Base-by-base conservation (phyloP, 2,797 vertebrate genomes). In the Enteromius viviparus region DNA sequence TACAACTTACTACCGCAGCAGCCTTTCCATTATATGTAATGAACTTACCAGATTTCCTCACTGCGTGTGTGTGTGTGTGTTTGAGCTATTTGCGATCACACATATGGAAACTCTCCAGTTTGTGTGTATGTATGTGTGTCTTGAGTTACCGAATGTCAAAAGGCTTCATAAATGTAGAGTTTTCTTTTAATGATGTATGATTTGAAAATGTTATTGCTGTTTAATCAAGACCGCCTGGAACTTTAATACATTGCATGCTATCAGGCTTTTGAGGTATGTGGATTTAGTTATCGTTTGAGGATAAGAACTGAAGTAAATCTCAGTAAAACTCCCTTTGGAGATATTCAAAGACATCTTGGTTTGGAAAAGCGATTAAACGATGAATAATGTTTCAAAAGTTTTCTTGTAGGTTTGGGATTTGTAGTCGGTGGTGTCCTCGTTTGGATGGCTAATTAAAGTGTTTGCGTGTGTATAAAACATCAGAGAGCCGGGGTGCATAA, bases 1-100 rank as follows among this genome's bases (percentile, higher is more conserved):
- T 85, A 47, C 80, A 72, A 62, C 71, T 64, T 62, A 82, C 75
- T 83, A 82, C 85, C 81, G 76, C 85, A 80, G 76, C 72, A 76
- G 69, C 79, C 72, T 84, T 85, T 84, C 72, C 76, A 87, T 84
- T 83, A 84, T 75, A 71, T 76, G 72, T 87, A 85, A 89, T 89
- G 84, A 89, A 69, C 80, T 85, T 86, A 85, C 86, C 86, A 87
- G 84, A 86, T 78, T 64, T 45, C 85, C 58, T 77, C 14, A 15
- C 8, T 69, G 55, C 45, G n/a, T n/a, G n/a, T n/a, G n/a, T n/a
- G 65, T 51, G 66, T 37, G 79, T 47, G 83, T 79, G 76, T 53
- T 8, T 68, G 32, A 45, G 81, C 72, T 82, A 55, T 66, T 53
- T 85, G 53, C 3, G 70, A 83, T 81, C 80, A 82, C 84, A 82